Evolutionary conservation across 2,888 invertebrate genomes (phyloP).

Genomic region (Cataglyphis livida): DNA sequence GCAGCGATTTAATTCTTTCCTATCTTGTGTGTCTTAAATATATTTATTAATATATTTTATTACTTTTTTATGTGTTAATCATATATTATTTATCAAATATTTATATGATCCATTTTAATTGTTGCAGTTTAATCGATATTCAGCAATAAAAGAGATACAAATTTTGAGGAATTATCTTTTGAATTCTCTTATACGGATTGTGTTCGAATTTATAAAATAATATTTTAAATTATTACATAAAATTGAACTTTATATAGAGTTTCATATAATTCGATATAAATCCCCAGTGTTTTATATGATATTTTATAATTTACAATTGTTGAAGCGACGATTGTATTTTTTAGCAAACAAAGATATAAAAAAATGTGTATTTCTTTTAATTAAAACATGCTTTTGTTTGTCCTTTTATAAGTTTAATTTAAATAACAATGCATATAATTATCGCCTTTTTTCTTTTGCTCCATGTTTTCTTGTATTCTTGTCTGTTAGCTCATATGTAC

Average conservation of each 20-base stretch:
- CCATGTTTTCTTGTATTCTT: conserved; percentile 17
- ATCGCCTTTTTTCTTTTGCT: conserved; percentile 4
- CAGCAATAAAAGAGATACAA: not conserved
- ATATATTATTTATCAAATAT: not conserved
- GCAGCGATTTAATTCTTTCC: not conserved
- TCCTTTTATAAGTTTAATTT: not conserved
- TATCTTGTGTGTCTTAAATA: too few species aligned
- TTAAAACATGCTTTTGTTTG: not conserved
- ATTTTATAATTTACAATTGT: conserved; percentile 1
- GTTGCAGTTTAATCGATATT: not conserved
- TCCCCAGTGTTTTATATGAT: not conserved
- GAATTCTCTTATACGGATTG: not conserved
- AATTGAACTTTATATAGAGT: conserved; percentile 1
- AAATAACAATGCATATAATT: conserved; percentile 39
- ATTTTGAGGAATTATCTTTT: not conserved
- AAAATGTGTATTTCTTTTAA: not conserved
- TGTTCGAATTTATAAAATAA: conserved; percentile 6
- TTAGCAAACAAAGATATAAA: not conserved
- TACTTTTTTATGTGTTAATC: not conserved
- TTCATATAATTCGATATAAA: not conserved
- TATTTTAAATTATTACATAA: not conserved
- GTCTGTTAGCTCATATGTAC: conserved; percentile 3
- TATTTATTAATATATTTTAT: not conserved
- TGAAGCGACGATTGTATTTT: not conserved
- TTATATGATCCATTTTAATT: not conserved